Evolutionary conservation across 2,888 invertebrate genomes (phyloP).

Genomic region (Caenorhabditis imperialis): DNA sequence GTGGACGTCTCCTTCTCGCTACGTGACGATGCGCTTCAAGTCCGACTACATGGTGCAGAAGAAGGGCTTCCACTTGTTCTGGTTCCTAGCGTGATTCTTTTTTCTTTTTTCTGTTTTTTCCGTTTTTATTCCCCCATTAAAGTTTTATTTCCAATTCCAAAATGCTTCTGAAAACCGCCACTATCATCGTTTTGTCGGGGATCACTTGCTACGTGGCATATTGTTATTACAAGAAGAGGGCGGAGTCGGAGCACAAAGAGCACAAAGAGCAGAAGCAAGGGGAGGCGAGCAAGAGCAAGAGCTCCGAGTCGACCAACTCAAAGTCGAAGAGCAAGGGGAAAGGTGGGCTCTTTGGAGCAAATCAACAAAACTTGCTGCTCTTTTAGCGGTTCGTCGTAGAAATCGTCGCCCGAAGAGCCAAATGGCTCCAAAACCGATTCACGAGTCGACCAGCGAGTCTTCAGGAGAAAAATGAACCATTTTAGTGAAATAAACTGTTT

Average conservation of each 20-base stretch:
- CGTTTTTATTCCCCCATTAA: neutral
- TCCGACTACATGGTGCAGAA: conserved; percentile 33
- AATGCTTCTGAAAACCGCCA: conserved; percentile 1
- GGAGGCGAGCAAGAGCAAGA: neutral
- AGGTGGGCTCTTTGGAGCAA: too few species aligned
- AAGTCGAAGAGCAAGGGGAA: too few species aligned
- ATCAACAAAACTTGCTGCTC: too few species aligned
- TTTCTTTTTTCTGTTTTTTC: neutral
- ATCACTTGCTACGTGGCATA: conserved; percentile 24
- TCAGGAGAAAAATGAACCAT: conserved; percentile 10
- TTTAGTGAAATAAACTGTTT: too few species aligned
- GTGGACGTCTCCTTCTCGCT: conserved; percentile 16
- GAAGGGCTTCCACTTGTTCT: conserved; percentile 26
- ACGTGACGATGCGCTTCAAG: conserved; percentile 39
- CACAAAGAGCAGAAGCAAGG: neutral
- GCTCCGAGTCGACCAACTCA: too few species aligned
- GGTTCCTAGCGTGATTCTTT: conserved; percentile 20
- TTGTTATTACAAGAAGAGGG: conserved; percentile 21
- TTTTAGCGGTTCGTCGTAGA: too few species aligned
- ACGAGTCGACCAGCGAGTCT: conserved; percentile 28
- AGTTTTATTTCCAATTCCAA: too few species aligned
- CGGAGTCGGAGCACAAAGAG: neutral
- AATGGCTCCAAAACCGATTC: conserved; percentile 11
- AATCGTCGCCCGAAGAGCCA: too few species aligned
- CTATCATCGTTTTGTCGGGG: conserved; percentile 14